Evolutionary conservation across 2,888 invertebrate genomes (phyloP), one percentile per base, ranked within the genome.

Genomic region (Lacanobia oleracea): DNA sequence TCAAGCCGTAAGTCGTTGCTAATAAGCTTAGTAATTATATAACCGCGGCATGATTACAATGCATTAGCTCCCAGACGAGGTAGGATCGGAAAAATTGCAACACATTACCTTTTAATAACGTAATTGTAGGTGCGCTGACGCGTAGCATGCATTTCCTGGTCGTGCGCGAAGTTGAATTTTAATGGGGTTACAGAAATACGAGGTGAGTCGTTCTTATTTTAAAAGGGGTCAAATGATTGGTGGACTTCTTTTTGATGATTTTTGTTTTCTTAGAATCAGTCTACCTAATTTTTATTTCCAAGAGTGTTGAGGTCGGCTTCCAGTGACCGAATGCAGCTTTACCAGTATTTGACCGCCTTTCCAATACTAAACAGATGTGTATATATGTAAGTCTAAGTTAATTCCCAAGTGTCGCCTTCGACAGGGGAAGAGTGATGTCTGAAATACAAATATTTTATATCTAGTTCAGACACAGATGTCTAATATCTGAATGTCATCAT

Each of bases 21-120:
- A 70, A 79, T 67, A 63, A 70, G 68, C 69, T 62, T 10, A 18
- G 23, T 66, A 77, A 83, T 75, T 71, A 74, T 72, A 67, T 73
- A 75, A 86, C 81, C 76, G 62, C 64, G n/a, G 65, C 68, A 68
- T 78, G 77, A 85, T 86, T 81, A 81, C 72, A 78, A 75, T 82
- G 83, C 73, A 78, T 57, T 83, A 81, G 72, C 59, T 70, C 57
- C 14, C 51, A 66, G 72, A 54, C 62, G 64, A 61, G 87, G 87
- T 80, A 87, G 75, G 84, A 84, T 78, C 59, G 62, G 75, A 88
- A 87, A 83, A 85, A 83, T 85, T 90, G 88, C 88, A 88, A 86
- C 83, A 74, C 75, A 83, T 86, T 84, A 85, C 73, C 57, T 74
- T 83, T 83, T 87, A 87, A 90, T 87, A 79, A 84, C 86, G 74